Conservation (phyloP, 2,797 vertebrate genomes). For the Pseudochirops cupreus region DNA sequence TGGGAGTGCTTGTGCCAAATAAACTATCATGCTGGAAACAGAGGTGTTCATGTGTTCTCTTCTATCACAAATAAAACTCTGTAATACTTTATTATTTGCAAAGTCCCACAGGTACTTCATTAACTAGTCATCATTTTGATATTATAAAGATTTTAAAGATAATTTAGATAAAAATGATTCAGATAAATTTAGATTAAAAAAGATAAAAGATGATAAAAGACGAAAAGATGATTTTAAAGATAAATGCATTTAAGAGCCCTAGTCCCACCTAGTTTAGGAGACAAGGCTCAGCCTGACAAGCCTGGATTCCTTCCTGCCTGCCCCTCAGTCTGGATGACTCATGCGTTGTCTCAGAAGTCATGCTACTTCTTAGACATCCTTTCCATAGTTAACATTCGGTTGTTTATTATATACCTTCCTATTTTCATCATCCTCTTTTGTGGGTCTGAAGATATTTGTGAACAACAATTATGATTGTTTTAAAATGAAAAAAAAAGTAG, state of each 20-base stretch:
- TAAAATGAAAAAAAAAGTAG: not conserved
- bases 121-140: not conserved
- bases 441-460: not conserved
- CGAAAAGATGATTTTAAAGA: not conserved
- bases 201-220: too few relatives aligned
- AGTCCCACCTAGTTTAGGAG: constrained; percentile 37
- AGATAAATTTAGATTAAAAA: too few relatives aligned
- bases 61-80: not conserved
- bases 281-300: not conserved
- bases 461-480: not conserved
- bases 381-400: accelerated
- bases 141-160: not conserved
- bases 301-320: not conserved
- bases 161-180: too few relatives aligned
- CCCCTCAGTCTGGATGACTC: not conserved
- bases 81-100: not conserved
- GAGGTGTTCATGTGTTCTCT: not conserved
- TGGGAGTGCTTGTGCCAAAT: accelerated
- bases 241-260: not conserved
- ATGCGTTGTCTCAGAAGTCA: not conserved
- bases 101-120: not conserved
- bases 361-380: not conserved
- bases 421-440: not conserved
- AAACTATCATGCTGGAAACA: accelerated
- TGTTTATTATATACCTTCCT: not conserved